Evolutionary conservation across 2,113 vertebrate species (phyloP), one percentile per base, ranked within the genome.

Genomic region (Cochlearius cochlearius): DNA sequence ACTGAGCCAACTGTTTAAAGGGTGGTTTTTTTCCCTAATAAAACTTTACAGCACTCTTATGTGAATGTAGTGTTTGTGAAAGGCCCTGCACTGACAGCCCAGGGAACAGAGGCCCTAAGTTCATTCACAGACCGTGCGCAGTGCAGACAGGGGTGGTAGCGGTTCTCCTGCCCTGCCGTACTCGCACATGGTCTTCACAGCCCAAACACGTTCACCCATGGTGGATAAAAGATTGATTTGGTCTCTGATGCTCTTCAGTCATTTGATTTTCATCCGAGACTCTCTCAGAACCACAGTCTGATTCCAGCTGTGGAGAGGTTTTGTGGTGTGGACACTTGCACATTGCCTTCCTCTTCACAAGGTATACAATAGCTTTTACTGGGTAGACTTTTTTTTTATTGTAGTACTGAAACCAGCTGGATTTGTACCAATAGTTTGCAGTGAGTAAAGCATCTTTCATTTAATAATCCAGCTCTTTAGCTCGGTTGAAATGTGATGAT

Each of bases 21-120:
- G 29, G 91, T 95, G 88, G 12, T 84, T 96, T 96, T 88, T 96
- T 94, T 60, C 94, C 90, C 80, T 91, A 96, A 96, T 96, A 96
- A 97, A 96, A 94, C 12, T 92, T 95, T 85, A 92, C 36, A 78
- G 43, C 58, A 78, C 34, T 94, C 94, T 56, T 38, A 87, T 1
- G 2, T 72, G 80, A 89, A 94, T 87, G 63, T 75, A 68, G 83
- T 55, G 83, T 82, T 95, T 43, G 34, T 91, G 92, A 94, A 78
- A 95, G 80, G 50, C 32, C 39, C 49, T 69, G 39, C 27, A 45
- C 34, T 92, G 91, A 89, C 91, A 94, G 73, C 73, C 49, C 27
- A 32, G 36, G 56, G 53, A 94, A 72, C 43, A 82, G 80, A 87
- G 81, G 53, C 89, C 77, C 53, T 69, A 68, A 62, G n/a, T 58